phyloP scores from a whole-genome alignment of 2,113 vertebrate species.

The Larimichthys polyactis region DNA sequence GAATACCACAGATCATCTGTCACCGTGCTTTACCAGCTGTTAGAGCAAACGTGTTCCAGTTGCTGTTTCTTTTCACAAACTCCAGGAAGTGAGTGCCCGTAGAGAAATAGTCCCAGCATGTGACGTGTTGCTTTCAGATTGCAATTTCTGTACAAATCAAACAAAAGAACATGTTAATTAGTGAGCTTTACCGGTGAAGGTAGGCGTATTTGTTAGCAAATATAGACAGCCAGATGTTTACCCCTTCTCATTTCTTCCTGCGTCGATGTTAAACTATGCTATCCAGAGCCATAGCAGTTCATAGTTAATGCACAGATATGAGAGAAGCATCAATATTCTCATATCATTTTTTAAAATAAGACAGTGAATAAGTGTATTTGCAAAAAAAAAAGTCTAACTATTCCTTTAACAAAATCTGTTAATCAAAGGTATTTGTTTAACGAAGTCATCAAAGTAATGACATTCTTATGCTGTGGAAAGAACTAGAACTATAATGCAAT shows the following conservation, averaged over 20 bases:
- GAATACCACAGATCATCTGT: slow-evolving; percentile 57
- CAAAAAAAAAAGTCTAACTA: background rate
- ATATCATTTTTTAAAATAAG: background rate
- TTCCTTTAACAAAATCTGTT: background rate
- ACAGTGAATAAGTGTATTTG: background rate
- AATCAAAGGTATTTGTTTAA: background rate
- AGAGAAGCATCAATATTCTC: slow-evolving; percentile 1
- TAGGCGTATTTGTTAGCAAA: background rate
- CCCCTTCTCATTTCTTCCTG: background rate
- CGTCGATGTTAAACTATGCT: slow-evolving; percentile 14
- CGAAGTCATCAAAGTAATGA: background rate
- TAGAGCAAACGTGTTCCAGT: slow-evolving; percentile 27
- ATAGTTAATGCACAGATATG: background rate
- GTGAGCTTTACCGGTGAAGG: background rate
- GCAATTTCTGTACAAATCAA: background rate
- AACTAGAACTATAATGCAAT: slow-evolving; percentile 13
- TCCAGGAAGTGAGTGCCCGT: slow-evolving; percentile 22
- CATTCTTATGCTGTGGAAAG: background rate
- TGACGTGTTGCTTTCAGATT: background rate
- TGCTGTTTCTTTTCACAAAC: slow-evolving; percentile 33
- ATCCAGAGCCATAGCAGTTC: background rate
- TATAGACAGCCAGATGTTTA: background rate
- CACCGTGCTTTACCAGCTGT: slow-evolving; percentile 51
- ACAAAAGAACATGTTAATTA: background rate
- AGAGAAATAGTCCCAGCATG: background rate